Evolutionary conservation across 30 jellyfish, hydroid and myxozoan species (phyloP).

Genomic region (Aurelia sp.): DNA sequence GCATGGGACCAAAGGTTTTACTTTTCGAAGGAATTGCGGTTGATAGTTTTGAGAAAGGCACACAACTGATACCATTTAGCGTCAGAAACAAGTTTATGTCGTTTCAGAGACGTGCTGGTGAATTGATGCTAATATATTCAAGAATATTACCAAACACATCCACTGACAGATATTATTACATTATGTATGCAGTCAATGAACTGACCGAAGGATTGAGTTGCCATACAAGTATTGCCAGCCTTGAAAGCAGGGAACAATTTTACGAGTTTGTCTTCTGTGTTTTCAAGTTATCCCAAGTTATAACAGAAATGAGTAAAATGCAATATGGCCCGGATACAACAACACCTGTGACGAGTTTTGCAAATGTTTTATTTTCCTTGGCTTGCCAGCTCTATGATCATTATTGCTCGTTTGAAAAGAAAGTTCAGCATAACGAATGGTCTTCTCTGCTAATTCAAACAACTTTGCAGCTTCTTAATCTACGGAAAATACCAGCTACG

Average conservation of each 20-base stretch:
- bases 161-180: conserved; percentile 4
- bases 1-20: no score
- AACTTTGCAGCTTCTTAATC: conserved; percentile 12
- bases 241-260: conserved; percentile 65
- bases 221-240: conserved; percentile 62
- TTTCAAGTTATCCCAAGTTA: conserved; percentile 46
- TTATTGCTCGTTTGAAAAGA: conserved; percentile 44
- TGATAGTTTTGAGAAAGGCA: no score
- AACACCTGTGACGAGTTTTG: not conserved
- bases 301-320: conserved; percentile 15
- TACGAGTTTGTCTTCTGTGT: conserved; percentile 64
- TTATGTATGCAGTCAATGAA: conserved; percentile 52
- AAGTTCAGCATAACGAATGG: conserved; percentile 36
- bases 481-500: conserved; percentile 36
- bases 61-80: no score
- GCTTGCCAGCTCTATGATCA: conserved; percentile 46
- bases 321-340: not conserved
- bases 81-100: not conserved
- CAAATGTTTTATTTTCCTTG: not conserved
- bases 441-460: conserved; percentile 34
- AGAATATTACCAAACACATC: conserved; percentile 18
- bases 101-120: conserved; percentile 75
- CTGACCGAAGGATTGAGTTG: conserved; percentile 58
- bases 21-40: no score
- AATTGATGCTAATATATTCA: conserved; percentile 34